Evolutionary conservation across 2,113 vertebrate genomes (phyloP), one percentile per base, ranked within the genome.

Genomic region (Embiotoca jacksoni): DNA sequence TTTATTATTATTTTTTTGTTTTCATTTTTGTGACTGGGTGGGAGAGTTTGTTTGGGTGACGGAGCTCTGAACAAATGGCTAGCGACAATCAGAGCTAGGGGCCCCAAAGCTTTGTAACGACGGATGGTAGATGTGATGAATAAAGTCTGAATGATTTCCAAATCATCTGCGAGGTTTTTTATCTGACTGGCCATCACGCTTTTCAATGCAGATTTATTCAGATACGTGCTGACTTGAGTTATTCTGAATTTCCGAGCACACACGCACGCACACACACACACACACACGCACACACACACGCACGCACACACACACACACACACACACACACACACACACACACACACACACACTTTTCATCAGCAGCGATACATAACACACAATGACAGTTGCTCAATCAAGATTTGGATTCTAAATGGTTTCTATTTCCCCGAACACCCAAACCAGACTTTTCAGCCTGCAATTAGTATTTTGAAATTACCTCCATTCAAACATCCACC

Each of bases 21-120:
- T 73, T 46, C 3, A 32, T 7, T 65, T 70, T 58, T 52, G 30
- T 63, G 54, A 58, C 31, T 31, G 37, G 13, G 39, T 59, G 57
- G 31, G 58, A 59, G 33, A 3, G 32, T 54, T 59, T 35, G 9
- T 46, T 23, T 63, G 67, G 13, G 49, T 63, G 72, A 68, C 0
- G 57, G 67, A 75, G 71, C 80, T 78, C 83, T 55, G 62, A 72
- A 64, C 59, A 74, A 65, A 77, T 52, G 72, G 72, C 85, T 77
- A 35, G 68, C 1, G 93, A 94, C 93, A 94, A 94, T 94, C 92
- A 88, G 83, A 89, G 81, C 81, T 87, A 85, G 65, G 74, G 64
- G 71, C 83, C 86, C 76, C 85, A 82, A 89, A 91, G 87, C 89
- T 91, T 85, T 90, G 83, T 75, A 71, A 70, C 23, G 77, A 76